Base-by-base conservation (phyloP, 2,888 invertebrate species). In the Conops quadrifasciatus region DNA sequence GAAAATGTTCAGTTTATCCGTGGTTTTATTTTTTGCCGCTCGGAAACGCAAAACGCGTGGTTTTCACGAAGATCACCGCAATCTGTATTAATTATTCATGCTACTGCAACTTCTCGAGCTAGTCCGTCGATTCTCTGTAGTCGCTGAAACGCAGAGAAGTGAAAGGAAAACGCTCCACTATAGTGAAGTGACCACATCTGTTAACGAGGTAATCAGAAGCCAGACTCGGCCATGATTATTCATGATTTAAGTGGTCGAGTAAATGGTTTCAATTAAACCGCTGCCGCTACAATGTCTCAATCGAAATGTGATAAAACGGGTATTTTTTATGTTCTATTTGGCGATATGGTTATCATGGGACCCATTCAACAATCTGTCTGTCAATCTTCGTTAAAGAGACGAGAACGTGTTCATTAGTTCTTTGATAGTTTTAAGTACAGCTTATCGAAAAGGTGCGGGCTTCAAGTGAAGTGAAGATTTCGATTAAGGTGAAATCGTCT, bases 51-150 rank as follows among this genome's bases (percentile, higher is more conserved):
- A 64, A n/a, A 49, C 47, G 65, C 65, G 51, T 66, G 30, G 64
- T 64, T 66, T 66, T 53, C 65, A 66, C 36, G 65, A 53, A 30
- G 30, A 28, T 66, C 36, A 21, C 53, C 5, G 36, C 51, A 53
- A 36, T 19, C 28, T 65, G 21, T 65, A 53, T 65, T 53, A 65
- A 65, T 65, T 65, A 49, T 65, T 19, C 65, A 65, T 19, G 65
- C 65, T 65, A 65, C 65, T 51, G 65, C 28, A 16, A 65, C 19
- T 65, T 30, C 51, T 51, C 30, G 15, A 19, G 15, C 13, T 51
- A 65, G 19, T n/a, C 36, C 51, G 2, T 19, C 30, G 30, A 19
- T 16, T 36, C 36, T 36, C n/a, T 19, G 28, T 28, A 53, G 24
- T 24, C 21, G 24, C 11, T 43, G 19, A n/a, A 45, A n/a, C 19